Evolutionary conservation across 2,797 vertebrate genomes (phyloP).

Genomic region (Nothura maculosa): DNA sequence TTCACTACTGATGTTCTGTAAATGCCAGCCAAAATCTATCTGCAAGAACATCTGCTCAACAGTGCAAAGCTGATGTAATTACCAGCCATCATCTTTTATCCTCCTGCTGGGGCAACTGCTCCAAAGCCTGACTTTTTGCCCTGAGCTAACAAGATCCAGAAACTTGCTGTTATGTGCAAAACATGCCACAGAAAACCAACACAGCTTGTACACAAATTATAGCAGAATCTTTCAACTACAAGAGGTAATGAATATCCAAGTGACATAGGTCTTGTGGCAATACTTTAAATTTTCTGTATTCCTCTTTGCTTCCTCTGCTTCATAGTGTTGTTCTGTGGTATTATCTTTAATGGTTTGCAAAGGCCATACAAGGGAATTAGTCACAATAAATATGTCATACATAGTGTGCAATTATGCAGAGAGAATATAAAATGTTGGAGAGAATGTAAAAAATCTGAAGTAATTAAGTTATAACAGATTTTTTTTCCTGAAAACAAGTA

Average conservation of each 20-base stretch:
- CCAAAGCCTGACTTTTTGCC: slow-evolving; percentile 84
- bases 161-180: slow-evolving; percentile 79
- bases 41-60: slow-evolving; percentile 84
- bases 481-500: neutral
- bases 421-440: too few species aligned
- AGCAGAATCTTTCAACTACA: slow-evolving; percentile 60
- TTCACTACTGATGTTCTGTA: slow-evolving; percentile 74
- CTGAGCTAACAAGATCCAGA: slow-evolving; percentile 81
- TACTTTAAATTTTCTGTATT: neutral
- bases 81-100: slow-evolving; percentile 85
- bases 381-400: neutral
- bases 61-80: slow-evolving; percentile 85
- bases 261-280: slow-evolving; percentile 33
- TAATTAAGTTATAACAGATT: neutral
- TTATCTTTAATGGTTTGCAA: neutral
- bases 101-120: slow-evolving; percentile 85
- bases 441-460: neutral
- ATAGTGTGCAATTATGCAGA: too few species aligned
- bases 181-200: slow-evolving; percentile 67
- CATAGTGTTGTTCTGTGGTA: neutral
- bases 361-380: neutral
- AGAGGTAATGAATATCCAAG: slow-evolving; percentile 48
- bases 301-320: neutral
- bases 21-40: slow-evolving; percentile 85
- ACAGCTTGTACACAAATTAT: slow-evolving; percentile 69